Evolutionary conservation across 2,797 vertebrate genomes (phyloP).

Genomic region (Ispidina lecontei): DNA sequence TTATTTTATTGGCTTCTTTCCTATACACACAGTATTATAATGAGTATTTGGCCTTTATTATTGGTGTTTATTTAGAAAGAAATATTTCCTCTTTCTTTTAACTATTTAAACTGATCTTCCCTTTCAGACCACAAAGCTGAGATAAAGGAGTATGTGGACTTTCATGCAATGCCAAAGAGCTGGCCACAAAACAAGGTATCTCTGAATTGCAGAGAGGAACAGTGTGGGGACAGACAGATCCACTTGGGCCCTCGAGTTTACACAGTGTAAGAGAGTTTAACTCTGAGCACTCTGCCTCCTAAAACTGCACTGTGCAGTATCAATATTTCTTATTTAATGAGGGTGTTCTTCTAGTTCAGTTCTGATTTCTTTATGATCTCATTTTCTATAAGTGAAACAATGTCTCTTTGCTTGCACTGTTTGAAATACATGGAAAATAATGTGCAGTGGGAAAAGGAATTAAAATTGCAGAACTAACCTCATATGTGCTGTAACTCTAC

Average conservation of each 20-base stretch:
- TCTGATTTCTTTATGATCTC: background rate
- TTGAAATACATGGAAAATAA: background rate
- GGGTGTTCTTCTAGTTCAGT: background rate
- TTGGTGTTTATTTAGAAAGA: constrained; percentile 34
- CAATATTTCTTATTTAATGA: background rate
- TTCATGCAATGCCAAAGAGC: background rate
- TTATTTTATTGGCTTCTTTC: constrained; percentile 26
- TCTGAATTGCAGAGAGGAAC: background rate
- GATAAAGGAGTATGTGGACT: background rate
- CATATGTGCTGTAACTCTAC: background rate
- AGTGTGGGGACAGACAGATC: background rate
- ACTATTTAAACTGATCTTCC: constrained; percentile 38
- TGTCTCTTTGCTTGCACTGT: background rate
- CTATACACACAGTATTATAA: constrained; percentile 25
- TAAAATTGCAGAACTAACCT: constrained; percentile 11
- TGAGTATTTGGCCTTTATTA: background rate
- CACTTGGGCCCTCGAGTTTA: background rate
- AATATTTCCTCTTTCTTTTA: constrained; percentile 46
- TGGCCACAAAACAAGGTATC: background rate
- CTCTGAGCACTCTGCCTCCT: background rate
- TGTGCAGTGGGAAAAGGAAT: background rate
- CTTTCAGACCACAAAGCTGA: constrained; percentile 7
- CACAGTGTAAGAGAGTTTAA: background rate
- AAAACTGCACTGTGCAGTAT: background rate
- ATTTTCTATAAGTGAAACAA: background rate